Percentiles rank a stretch among this genome's conserved stretches.
Conservation (phyloP, 2,888 invertebrate genomes). For the Dexiosoma caninum region DNA sequence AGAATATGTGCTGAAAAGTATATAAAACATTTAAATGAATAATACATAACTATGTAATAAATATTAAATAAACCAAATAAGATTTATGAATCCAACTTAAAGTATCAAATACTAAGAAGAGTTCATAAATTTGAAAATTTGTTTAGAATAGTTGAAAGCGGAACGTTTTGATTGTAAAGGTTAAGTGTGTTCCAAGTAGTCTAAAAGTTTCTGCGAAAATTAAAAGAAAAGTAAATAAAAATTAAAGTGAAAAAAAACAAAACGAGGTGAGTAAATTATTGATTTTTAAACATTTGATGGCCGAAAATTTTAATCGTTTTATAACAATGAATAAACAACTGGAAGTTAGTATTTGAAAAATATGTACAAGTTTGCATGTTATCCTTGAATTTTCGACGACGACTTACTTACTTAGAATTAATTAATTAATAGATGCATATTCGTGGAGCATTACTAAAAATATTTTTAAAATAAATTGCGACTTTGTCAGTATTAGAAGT, state of each 20-base stretch:
- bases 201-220: not conserved
- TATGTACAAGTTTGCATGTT: no score
- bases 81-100: not conserved
- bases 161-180: not conserved
- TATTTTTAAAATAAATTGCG: no score
- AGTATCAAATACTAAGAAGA: not conserved
- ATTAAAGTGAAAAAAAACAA: no score
- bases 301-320: no score
- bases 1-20: not conserved
- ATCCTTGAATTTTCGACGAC: no score
- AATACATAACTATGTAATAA: not conserved
- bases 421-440: no score
- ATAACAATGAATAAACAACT: no score
- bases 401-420: no score
- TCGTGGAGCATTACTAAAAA: no score
- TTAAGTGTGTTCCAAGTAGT: not conserved
- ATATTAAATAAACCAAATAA: not conserved
- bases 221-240: not conserved
- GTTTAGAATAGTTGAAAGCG: not conserved
- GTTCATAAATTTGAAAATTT: not conserved
- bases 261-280: constrained; percentile 37
- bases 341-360: no score
- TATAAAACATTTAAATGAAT: not conserved
- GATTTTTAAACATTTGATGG: constrained; percentile 5
- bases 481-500: no score